These are phyloP conservation scores for Pogonocherus hispidulus DNA, from an alignment of 2,888 invertebrate genomes.

Conservation along the genomic window DNA sequence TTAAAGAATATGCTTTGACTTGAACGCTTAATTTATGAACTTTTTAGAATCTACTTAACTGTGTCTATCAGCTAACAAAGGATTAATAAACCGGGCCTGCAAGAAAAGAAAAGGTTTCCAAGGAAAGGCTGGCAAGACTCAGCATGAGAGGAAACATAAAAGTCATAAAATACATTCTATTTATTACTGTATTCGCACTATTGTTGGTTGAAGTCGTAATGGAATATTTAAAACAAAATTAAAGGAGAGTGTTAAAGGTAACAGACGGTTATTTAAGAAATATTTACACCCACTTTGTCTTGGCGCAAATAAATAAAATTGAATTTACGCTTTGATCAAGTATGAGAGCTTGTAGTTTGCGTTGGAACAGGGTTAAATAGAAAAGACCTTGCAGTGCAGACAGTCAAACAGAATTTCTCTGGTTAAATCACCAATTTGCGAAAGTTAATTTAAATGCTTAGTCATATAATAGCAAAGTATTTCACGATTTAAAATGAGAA, in stretches of 20 bases:
- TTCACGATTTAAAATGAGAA: constrained; percentile 35
- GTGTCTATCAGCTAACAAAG: too few species aligned
- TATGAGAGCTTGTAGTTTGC: neutral
- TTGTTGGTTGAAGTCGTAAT: too few species aligned
- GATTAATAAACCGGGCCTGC: too few species aligned
- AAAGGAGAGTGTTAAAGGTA: neutral
- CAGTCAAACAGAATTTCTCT: constrained; percentile 19
- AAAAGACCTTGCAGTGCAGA: constrained; percentile 1
- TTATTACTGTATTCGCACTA: too few species aligned
- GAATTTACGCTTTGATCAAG: neutral
- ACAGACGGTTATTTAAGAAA: neutral
- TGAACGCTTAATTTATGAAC: too few species aligned
- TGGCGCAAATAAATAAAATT: neutral
- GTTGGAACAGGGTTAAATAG: neutral
- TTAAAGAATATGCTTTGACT: too few species aligned
- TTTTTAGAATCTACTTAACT: too few species aligned
- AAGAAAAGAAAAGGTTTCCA: too few species aligned
- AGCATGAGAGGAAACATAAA: too few species aligned
- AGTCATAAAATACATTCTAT: too few species aligned
- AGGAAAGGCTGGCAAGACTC: too few species aligned
- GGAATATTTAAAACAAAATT: too few species aligned
- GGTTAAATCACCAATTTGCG: constrained; percentile 24
- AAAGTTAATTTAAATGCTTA: constrained; percentile 29
- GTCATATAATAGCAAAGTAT: constrained; percentile 31
- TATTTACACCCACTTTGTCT: neutral